Base-by-base conservation (phyloP, 2,113 vertebrate species). In the Fulica atra region DNA sequence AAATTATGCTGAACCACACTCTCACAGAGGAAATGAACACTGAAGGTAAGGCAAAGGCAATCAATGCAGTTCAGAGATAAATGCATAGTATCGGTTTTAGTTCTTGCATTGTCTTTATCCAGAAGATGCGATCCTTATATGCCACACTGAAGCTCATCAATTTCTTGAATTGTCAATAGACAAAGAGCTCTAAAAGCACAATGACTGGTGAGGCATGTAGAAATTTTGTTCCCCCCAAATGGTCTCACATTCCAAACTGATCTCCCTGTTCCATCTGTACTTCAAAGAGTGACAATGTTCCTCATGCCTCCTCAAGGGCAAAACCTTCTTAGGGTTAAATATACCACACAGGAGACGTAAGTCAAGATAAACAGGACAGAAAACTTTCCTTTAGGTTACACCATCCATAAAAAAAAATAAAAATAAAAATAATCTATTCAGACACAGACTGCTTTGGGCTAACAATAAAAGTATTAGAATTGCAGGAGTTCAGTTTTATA, bases 221-320 rank as follows among this genome's bases (percentile, higher is more conserved):
- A 77, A 63, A 61, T 65, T 70, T 78, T 64, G 9, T 54, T 61
- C 4, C 57, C 44, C 69, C 36, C 26, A 11, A 0, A 1, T 44
- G 19, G 4, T 20, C 61, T 88, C 83, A 29, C 14, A 35, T 5
- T 48, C n/a, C 8, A 70, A 63, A 50, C 1, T 36, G 4, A 9
- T 77, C 76, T 44, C 12, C 11, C 11, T 42, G 6, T 81, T 82
- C 24, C 5, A 19, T 31, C 0, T 1, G 9, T 2, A 3, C 4
- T 42, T 72, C n/a, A 78, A 50, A 12, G 12, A 53, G 11, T 48
- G 33, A 42, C 13, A 56, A 16, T 42, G 3, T 80, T 91, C 42
- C 16, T 33, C 33, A 57, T n/a, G 5, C 6, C 10, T 69, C 2
- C 1, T 46, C 25, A 1, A 23, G 25, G 14, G 53, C 17, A 88